Base-by-base conservation (phyloP, 2,888 invertebrate species). In the Temnothorax ravouxi region DNA sequence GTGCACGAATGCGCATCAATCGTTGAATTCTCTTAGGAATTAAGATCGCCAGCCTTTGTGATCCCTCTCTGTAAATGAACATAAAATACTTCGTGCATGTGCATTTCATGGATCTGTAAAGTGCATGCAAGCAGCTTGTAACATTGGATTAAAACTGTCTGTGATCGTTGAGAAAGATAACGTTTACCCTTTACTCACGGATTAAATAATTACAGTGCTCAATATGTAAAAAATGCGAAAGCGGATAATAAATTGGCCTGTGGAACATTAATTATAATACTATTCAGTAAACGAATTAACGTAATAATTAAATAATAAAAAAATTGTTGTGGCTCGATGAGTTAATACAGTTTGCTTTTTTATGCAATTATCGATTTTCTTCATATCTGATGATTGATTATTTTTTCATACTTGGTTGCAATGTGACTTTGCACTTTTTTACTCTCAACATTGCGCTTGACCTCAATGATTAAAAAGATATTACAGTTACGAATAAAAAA, bases 1-100 rank as follows among this genome's bases (percentile, higher is more conserved):
- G 76, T 82, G 54, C 52, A 15, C 47, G 50, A 76, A 18, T 77
- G 25, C 52, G 54, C 69, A 62, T 67, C 34, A 52, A 61, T 74
- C 62, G 41, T 59, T 86, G 64, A 38, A 59, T 44, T 79, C 72
- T 76, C 75, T 80, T 66, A 79, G 54, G 21, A 54, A 67, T 29
- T 52, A 72, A 83, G 56, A 88, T 83, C 79, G 77, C 47, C 29
- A 44, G 62, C 62, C 74, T 44, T 69, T 56, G 64, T 21, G 62
- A 67, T 64, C 50, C 52, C 34, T 50, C 21, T 75, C 15, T 3
- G 34, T 34, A 34, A 34, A 15, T 47, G 4, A 15, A 34, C 13
- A 3, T 52, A 44, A 72, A 71, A 69, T 38, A 18, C 3, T 29
- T 29, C 29, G 29, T 29, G 29, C 29, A 29, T 29, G 29, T 29